Conservation (phyloP, 2,797 vertebrate species). For the Aythya fuligula region DNA sequence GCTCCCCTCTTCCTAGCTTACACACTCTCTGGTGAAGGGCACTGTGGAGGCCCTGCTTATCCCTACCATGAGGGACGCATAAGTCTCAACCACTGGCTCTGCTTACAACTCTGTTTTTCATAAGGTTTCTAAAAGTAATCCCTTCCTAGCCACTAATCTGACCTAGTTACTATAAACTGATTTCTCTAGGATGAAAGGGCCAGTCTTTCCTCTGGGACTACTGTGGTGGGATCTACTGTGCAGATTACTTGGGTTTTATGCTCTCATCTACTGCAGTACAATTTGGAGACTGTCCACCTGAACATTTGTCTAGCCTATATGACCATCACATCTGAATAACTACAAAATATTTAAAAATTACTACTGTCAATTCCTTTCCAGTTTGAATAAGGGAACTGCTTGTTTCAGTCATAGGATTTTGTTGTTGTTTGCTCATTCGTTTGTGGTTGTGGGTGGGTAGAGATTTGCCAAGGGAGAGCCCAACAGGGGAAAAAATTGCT, state of each 20-base stretch:
- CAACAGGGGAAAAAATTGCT: background rate
- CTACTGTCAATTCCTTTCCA: background rate
- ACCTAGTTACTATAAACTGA: slow-evolving; percentile 42
- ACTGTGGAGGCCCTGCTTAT: background rate
- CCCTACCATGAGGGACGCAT: background rate
- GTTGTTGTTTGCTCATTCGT: background rate
- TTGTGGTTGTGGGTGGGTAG: background rate
- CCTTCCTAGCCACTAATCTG: slow-evolving; percentile 19
- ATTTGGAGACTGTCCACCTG: background rate
- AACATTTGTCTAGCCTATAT: background rate
- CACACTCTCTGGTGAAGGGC: background rate
- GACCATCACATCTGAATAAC: background rate
- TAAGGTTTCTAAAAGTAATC: slow-evolving; percentile 44
- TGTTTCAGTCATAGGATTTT: background rate
- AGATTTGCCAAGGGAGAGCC: background rate
- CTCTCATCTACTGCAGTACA: background rate
- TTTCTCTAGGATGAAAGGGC: slow-evolving; percentile 21
- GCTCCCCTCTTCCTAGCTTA: background rate
- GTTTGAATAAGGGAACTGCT: background rate
- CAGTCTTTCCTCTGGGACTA: background rate
- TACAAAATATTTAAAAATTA: background rate
- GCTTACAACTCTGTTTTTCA: background rate
- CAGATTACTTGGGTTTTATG: background rate
- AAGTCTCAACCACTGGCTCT: slow-evolving; percentile 4
- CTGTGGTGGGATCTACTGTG: background rate